These are phyloP conservation scores for Drosophila multiciliata DNA, from an alignment of 2,888 invertebrate genomes.

Conservation along the genomic window DNA sequence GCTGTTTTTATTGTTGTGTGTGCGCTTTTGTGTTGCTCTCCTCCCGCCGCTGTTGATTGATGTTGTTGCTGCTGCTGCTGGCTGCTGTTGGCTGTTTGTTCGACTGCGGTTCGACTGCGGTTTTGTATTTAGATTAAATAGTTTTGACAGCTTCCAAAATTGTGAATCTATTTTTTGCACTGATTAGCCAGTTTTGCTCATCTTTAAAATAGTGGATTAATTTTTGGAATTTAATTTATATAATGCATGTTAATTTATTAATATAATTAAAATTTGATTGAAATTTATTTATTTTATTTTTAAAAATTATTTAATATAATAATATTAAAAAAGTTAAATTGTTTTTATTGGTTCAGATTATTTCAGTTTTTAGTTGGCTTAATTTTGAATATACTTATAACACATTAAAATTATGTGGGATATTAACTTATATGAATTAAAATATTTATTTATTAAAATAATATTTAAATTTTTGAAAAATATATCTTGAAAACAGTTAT, in stretches of 20 bases:
- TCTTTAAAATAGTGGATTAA: constrained; percentile 18
- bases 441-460: background rate
- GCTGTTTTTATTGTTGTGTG: constrained; percentile 51
- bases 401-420: background rate
- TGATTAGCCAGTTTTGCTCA: constrained; percentile 24
- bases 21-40: constrained; percentile 72
- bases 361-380: background rate
- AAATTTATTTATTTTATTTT: background rate
- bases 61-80: constrained; percentile 40
- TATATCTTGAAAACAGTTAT: background rate
- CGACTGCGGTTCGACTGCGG: constrained; percentile 48
- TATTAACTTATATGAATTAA: background rate
- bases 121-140: constrained; percentile 75
- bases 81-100: constrained; percentile 11
- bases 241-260: background rate
- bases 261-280: background rate
- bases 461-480: background rate
- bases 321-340: background rate
- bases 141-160: constrained; percentile 74
- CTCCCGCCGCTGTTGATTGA: constrained; percentile 40
- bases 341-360: too few relatives aligned
- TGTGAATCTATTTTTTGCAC: constrained; percentile 47
- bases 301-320: background rate
- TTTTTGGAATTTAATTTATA: background rate
- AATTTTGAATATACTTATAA: background rate